phyloP scores from a whole-genome alignment of 2,888 invertebrate species.

The Dolichomitus sp. region DNA sequence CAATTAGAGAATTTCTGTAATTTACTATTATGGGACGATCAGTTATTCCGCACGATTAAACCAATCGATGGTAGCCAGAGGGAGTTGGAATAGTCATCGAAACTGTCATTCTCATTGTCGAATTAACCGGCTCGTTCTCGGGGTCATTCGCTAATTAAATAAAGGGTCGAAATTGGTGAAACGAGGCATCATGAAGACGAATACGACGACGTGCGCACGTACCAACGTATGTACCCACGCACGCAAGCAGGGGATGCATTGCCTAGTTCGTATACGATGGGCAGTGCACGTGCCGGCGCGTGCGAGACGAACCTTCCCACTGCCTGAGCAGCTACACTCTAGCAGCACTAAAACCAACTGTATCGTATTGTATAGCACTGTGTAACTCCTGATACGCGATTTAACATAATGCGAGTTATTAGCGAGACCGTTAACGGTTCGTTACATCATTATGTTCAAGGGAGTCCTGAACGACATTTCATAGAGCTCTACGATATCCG shows the following conservation, averaged over 20 bases:
- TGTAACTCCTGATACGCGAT: constrained; percentile 48
- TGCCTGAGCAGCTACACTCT: constrained; percentile 8
- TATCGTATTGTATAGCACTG: constrained; percentile 33
- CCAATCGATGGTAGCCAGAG: constrained; percentile 51
- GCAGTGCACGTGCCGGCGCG: constrained; percentile 68
- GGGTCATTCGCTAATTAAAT: constrained; percentile 83
- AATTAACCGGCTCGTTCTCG: constrained; percentile 60
- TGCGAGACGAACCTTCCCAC: constrained; percentile 51
- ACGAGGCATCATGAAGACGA: constrained; percentile 68
- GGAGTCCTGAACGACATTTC: constrained; percentile 31
- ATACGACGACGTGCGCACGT: not conserved
- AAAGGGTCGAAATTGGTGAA: constrained; percentile 81
- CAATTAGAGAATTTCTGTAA: constrained; percentile 23
- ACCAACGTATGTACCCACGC: constrained; percentile 20
- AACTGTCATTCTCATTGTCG: constrained; percentile 65
- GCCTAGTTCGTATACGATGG: constrained; percentile 34
- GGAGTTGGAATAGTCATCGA: constrained; percentile 58
- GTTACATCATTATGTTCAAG: constrained; percentile 47
- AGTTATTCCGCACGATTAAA: constrained; percentile 61
- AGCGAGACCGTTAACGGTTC: constrained; percentile 65
- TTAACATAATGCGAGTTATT: constrained; percentile 70
- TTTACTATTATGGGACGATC: constrained; percentile 29
- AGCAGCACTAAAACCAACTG: constrained; percentile 48
- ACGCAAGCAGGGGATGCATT: constrained; percentile 30
- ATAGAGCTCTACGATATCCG: not conserved